Percentiles rank a stretch among this genome's conserved stretches.
phyloP scores from a whole-genome alignment of 1,140 invertebrate species.

The Cyrtorhinus lividipennis region DNA sequence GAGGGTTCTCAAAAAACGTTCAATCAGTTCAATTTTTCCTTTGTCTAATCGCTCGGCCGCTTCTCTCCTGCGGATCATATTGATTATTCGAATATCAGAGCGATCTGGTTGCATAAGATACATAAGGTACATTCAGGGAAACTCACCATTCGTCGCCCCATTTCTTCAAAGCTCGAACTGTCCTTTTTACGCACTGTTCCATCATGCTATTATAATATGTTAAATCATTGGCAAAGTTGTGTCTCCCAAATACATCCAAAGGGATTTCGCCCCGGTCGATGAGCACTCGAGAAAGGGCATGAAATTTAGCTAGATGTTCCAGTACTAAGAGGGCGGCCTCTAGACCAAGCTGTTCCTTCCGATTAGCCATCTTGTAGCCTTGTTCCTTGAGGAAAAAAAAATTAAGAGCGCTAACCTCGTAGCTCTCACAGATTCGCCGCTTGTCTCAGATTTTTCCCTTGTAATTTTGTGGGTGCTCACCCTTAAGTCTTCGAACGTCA shows the following conservation, averaged over 20 bases:
- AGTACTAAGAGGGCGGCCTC: not conserved
- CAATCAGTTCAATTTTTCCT: not conserved
- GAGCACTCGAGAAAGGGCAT: not conserved
- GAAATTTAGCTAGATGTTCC: not conserved
- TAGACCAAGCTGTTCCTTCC: not conserved
- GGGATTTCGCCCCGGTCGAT: not conserved
- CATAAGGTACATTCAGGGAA: not conserved
- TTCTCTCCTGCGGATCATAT: not conserved
- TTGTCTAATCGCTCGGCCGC: not conserved
- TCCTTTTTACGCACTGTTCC: not conserved
- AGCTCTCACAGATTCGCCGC: too few relatives aligned
- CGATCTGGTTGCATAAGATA: too few relatives aligned
- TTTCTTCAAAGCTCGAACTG: not conserved
- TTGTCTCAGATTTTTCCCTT: too few relatives aligned
- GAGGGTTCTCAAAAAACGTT: not conserved
- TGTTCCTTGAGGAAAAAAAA: not conserved
- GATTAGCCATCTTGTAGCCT: not conserved
- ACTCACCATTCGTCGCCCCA: slow-evolving; percentile 7
- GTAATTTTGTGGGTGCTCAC: too few relatives aligned
- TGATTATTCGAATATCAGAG: too few relatives aligned
- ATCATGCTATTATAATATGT: not conserved
- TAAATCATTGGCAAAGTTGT: not conserved
- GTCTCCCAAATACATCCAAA: not conserved
- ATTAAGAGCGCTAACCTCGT: too few relatives aligned
- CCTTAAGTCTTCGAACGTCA: not conserved